Conservation (phyloP, 2,888 invertebrate genomes). For the Ommatoiulus sabulosus region DNA sequence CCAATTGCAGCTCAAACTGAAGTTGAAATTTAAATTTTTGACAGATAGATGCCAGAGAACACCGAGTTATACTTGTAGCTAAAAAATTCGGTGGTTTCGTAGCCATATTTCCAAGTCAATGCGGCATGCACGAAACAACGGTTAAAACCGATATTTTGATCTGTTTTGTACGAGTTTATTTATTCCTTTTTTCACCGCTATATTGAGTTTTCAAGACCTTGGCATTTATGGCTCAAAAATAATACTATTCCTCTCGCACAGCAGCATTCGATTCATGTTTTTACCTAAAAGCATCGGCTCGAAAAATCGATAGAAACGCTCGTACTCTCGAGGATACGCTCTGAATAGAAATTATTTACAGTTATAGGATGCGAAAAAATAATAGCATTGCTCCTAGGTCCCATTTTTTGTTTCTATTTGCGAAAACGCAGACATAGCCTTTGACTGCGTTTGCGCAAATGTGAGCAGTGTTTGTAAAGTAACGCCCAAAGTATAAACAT, state of each 20-base stretch:
- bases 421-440: neutral
- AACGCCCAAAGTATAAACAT: too few relatives aligned
- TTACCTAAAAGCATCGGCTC: neutral
- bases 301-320: neutral
- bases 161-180: neutral
- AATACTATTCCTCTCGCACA: neutral
- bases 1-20: too few relatives aligned
- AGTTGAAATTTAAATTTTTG: too few relatives aligned
- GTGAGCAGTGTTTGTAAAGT: too few relatives aligned
- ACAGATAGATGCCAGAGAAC: too few relatives aligned
- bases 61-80: too few relatives aligned
- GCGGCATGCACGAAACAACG: too few relatives aligned
- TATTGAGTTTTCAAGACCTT: slow-evolving; percentile 2
- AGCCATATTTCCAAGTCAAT: too few relatives aligned
- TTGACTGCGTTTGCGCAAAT: neutral
- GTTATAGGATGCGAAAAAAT: neutral
- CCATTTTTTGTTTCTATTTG: neutral
- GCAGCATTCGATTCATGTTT: neutral
- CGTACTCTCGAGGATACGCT: neutral
- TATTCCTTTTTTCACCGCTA: neutral
- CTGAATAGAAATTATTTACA: neutral
- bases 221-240: neutral
- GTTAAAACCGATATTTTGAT: too few relatives aligned
- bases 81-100: too few relatives aligned
- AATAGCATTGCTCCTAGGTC: neutral